phyloP scores from a whole-genome alignment of 2,113 vertebrate genomes.

The Tachysurus fulvidraco region DNA sequence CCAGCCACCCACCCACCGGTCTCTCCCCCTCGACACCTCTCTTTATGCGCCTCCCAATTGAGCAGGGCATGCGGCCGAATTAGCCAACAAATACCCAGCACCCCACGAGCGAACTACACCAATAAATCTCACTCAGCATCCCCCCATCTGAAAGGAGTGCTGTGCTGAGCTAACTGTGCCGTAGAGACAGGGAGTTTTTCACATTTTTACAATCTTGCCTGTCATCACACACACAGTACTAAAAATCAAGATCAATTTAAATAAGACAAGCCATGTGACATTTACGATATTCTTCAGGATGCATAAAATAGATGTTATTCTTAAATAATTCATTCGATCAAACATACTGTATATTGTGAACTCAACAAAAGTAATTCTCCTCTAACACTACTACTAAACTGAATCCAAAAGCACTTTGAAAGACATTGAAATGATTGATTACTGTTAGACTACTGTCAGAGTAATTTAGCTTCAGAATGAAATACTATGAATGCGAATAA shows the following conservation, averaged over 20 bases:
- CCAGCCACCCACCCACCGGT: neutral
- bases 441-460: neutral
- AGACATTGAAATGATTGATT: neutral
- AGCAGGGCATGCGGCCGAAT: slow-evolving; percentile 62
- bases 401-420: neutral
- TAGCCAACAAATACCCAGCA: slow-evolving; percentile 64
- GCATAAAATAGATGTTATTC: slow-evolving; percentile 20
- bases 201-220: slow-evolving; percentile 74
- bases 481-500: neutral
- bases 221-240: slow-evolving; percentile 58
- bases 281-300: slow-evolving; percentile 62
- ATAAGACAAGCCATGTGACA: slow-evolving; percentile 61
- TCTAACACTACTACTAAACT: neutral
- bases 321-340: neutral
- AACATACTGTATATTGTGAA: neutral
- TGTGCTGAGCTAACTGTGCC: slow-evolving; percentile 43
- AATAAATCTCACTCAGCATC: slow-evolving; percentile 68
- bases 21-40: neutral
- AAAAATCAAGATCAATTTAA: slow-evolving; percentile 72
- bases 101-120: slow-evolving; percentile 49
- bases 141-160: slow-evolving; percentile 50
- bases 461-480: neutral
- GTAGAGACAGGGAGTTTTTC: slow-evolving; percentile 16
- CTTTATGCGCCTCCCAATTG: slow-evolving; percentile 28
- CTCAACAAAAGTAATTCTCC: neutral